A percentile compares a stretch with the other conserved stretches of the same genome.
These are phyloP conservation scores for Pachypanchax playfairii DNA, from an alignment of 2,113 vertebrate genomes.

Conservation along the genomic window DNA sequence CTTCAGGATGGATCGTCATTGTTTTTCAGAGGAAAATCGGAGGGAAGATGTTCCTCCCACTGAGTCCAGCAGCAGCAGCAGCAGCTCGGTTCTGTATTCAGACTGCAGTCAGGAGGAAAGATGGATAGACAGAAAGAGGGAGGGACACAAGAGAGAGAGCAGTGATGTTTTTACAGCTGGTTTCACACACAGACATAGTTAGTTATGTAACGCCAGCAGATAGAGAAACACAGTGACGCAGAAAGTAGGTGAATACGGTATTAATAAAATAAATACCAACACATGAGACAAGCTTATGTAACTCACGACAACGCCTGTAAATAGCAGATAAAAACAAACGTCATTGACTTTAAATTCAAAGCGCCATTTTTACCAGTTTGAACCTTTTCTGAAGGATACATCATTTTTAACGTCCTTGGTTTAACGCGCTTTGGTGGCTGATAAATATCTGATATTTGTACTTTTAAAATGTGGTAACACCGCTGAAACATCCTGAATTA, in stretches of 20 bases:
- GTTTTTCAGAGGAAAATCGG: conserved; percentile 30
- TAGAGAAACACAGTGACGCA: conserved; percentile 5
- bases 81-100: conserved; percentile 57
- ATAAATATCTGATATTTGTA: no score
- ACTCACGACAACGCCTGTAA: conserved; percentile 29
- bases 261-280: conserved; percentile 51
- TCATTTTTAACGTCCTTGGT: background rate
- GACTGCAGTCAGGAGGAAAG: conserved; percentile 71
- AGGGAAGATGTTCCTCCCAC: conserved; percentile 59
- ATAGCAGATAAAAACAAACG: conserved; percentile 3
- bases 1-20: conserved; percentile 57
- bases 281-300: conserved; percentile 43
- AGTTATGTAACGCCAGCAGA: conserved; percentile 50
- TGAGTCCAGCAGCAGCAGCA: conserved; percentile 50
- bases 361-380: background rate
- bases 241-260: conserved; percentile 14
- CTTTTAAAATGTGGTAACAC: no score
- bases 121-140: conserved; percentile 43
- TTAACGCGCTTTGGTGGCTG: no score
- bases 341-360: background rate
- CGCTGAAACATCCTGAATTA: no score
- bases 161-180: conserved; percentile 59
- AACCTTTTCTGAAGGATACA: background rate
- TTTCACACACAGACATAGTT: conserved; percentile 57
- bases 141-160: conserved; percentile 15